Percentiles rank a stretch among this genome's conserved stretches.
Evolutionary conservation across 2,113 vertebrate species (phyloP).

Genomic region (Notiomystis cincta): DNA sequence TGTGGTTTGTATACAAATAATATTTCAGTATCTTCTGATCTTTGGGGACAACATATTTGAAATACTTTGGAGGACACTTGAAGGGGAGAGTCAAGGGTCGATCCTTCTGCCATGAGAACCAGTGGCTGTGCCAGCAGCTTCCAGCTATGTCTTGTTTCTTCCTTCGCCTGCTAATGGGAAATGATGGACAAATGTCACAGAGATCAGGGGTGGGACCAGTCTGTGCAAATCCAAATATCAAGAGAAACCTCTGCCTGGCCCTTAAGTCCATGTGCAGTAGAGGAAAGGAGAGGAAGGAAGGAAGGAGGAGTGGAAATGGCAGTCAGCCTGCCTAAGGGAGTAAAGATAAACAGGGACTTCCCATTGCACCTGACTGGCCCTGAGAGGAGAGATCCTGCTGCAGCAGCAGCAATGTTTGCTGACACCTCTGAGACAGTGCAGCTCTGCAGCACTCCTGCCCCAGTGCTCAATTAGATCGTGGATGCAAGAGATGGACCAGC

Average conservation of each 20-base stretch:
- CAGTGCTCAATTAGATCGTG: no score
- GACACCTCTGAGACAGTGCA: not conserved
- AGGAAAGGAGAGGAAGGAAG: not conserved
- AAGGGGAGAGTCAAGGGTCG: constrained; percentile 29
- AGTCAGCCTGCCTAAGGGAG: not conserved
- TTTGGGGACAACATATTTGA: constrained; percentile 46
- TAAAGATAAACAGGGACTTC: not conserved
- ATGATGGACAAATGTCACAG: not conserved
- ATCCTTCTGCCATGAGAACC: constrained; percentile 33
- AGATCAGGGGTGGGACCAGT: not conserved
- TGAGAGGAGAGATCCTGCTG: not conserved
- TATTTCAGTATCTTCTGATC: constrained; percentile 36
- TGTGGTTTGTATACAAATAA: not conserved
- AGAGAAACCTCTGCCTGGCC: not conserved
- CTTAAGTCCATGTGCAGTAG: not conserved
- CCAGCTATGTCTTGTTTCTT: not conserved
- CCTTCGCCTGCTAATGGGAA: not conserved
- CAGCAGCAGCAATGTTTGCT: fast-evolving
- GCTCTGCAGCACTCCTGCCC: not conserved
- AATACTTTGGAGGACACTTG: constrained; percentile 16
- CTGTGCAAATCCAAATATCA: not conserved
- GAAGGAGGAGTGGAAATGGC: not conserved
- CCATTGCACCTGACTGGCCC: not conserved
- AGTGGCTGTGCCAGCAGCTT: constrained; percentile 7
- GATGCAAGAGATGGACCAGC: not conserved